phyloP scores from a whole-genome alignment of 2,113 vertebrate genomes.

The Coturnix japonica region DNA sequence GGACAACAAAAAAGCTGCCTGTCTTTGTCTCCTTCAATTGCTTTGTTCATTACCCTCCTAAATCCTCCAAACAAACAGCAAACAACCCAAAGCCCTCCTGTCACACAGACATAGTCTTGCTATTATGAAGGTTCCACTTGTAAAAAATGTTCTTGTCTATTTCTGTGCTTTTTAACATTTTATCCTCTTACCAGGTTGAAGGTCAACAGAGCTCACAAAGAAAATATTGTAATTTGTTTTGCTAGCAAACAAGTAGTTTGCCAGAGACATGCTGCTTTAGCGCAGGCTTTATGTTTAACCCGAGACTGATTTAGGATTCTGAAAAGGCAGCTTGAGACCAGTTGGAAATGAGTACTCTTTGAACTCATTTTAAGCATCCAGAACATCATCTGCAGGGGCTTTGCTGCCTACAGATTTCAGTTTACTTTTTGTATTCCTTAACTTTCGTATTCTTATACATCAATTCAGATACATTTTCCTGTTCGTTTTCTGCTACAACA shows the following conservation, averaged over 20 bases:
- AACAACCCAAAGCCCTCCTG: neutral
- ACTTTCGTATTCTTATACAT: neutral
- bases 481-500: neutral
- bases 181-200: conserved; percentile 32
- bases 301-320: neutral
- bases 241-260: neutral
- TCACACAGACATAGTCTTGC: neutral
- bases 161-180: conserved; percentile 39
- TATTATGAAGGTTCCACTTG: conserved; percentile 20
- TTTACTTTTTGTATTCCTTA: neutral
- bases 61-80: conserved; percentile 34
- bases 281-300: neutral
- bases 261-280: neutral
- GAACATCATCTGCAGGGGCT: neutral
- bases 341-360: neutral
- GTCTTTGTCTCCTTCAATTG: conserved; percentile 57
- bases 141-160: neutral
- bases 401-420: neutral
- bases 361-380: neutral
- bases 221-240: conserved; percentile 13
- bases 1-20: conserved; percentile 30
- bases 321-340: neutral
- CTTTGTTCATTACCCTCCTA: conserved; percentile 56
- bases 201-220: conserved; percentile 38
- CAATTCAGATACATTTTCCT: neutral